These are phyloP conservation scores for Melinopterus prodromus DNA, from an alignment of 2,888 invertebrate genomes.

Conservation along the genomic window DNA sequence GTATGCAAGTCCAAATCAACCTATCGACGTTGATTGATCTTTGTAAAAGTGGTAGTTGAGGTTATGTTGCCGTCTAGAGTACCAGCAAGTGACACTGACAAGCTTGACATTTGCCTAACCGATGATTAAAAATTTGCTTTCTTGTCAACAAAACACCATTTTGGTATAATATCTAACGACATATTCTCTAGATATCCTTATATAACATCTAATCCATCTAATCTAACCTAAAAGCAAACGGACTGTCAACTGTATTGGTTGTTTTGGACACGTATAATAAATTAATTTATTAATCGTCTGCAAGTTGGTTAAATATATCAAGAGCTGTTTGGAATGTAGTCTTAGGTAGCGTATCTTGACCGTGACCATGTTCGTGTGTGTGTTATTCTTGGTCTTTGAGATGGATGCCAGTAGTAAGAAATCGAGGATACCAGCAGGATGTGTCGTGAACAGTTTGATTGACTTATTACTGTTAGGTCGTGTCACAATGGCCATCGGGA, in stretches of 20 bases:
- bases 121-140: too few relatives aligned
- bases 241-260: neutral
- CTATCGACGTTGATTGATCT: too few relatives aligned
- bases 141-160: too few relatives aligned
- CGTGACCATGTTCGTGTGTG: neutral
- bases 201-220: too few relatives aligned
- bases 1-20: too few relatives aligned
- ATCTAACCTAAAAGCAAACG: neutral
- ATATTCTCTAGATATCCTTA: too few relatives aligned
- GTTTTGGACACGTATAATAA: neutral
- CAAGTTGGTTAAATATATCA: neutral
- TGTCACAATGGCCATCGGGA: conserved; percentile 43
- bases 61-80: too few relatives aligned
- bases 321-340: neutral
- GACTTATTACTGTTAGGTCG: conserved; percentile 48
- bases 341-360: neutral
- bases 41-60: too few relatives aligned
- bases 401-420: conserved; percentile 26
- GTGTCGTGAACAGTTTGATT: conserved; percentile 52
- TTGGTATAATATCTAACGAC: too few relatives aligned
- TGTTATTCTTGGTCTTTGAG: neutral
- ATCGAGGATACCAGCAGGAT: conserved; percentile 51
- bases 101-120: too few relatives aligned
- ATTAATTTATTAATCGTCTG: neutral
- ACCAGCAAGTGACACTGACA: too few relatives aligned